Conservation (phyloP, 1,140 invertebrate genomes). For the Hyphantria cunea region DNA sequence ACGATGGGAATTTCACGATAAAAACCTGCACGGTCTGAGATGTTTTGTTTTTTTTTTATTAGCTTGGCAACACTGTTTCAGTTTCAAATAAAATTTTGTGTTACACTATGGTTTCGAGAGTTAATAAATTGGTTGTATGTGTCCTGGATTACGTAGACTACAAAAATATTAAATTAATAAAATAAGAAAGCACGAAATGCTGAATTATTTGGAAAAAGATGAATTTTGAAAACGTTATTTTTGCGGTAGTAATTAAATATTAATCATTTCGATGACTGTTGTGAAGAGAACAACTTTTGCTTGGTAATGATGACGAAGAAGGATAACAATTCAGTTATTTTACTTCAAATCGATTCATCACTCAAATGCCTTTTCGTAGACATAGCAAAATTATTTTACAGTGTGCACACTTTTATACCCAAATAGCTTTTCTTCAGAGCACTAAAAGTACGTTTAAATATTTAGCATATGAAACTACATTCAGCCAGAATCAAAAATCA, state of each 20-base stretch:
- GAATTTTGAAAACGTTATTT: too few species aligned
- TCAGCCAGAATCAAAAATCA: conserved; percentile 20
- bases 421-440: not conserved
- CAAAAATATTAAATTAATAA: too few species aligned
- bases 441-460: conserved; percentile 10
- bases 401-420: conserved; percentile 3
- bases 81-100: conserved; percentile 3
- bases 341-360: too few species aligned
- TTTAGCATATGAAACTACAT: conserved; percentile 21
- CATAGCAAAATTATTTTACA: not conserved
- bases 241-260: too few species aligned
- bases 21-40: conserved; percentile 48
- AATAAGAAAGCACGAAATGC: too few species aligned
- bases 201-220: too few species aligned
- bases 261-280: too few species aligned
- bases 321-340: too few species aligned
- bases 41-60: conserved; percentile 44
- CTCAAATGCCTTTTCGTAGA: too few species aligned
- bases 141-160: too few species aligned
- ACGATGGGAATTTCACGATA: conserved; percentile 61
- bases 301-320: too few species aligned
- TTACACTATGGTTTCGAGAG: not conserved
- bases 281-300: too few species aligned
- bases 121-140: not conserved
- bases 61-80: not conserved